Evolutionary conservation across 2,888 invertebrate genomes (phyloP).

Genomic region (Drosophila engyochracea): DNA sequence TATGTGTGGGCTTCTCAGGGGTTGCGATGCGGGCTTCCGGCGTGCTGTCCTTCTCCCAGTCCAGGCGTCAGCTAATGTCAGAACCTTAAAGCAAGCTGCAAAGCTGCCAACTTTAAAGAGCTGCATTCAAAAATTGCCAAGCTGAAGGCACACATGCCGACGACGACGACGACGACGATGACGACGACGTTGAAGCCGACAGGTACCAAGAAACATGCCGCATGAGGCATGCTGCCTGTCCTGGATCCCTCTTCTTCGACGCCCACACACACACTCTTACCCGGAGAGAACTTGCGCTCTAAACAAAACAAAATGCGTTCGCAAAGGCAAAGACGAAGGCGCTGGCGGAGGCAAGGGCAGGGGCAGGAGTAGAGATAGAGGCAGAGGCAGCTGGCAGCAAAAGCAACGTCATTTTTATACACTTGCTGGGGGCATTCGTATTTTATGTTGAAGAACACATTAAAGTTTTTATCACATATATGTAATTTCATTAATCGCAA

Average conservation of each 20-base stretch:
- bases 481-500: neutral
- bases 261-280: constrained; percentile 30
- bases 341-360: constrained; percentile 1
- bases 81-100: constrained; percentile 49
- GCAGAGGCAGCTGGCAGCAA: constrained; percentile 70
- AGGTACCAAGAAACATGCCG: constrained; percentile 67
- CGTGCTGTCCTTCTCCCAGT: constrained; percentile 71
- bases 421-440: neutral
- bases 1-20: constrained; percentile 28
- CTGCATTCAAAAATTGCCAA: constrained; percentile 27
- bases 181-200: constrained; percentile 30
- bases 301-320: constrained; percentile 79
- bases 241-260: constrained; percentile 9
- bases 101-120: constrained; percentile 52
- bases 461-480: neutral
- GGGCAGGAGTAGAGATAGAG: constrained; percentile 9
- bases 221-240: constrained; percentile 52
- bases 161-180: neutral
- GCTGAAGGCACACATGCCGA: constrained; percentile 12
- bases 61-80: constrained; percentile 54
- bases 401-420: constrained; percentile 71
- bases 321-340: constrained; percentile 37
- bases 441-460: neutral
- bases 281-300: constrained; percentile 61
- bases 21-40: constrained; percentile 62